Evolutionary conservation across 1,140 invertebrate species (phyloP).

Genomic region (Ceratoteleas bidentatus): DNA sequence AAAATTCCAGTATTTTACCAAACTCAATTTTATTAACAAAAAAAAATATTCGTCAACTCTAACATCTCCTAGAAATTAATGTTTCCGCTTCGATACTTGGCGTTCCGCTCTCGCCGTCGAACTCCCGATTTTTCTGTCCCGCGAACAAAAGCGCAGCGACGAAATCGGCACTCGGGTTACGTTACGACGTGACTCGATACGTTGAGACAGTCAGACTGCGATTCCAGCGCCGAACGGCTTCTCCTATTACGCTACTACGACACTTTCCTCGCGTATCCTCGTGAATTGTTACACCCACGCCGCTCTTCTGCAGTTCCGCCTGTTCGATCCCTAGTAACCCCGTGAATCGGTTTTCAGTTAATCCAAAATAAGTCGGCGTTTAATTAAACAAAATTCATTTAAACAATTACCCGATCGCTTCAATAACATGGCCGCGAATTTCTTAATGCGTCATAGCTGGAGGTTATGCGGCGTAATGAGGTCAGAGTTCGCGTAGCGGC

Average conservation of each 20-base stretch:
- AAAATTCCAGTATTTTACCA: no score
- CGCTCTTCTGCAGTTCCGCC: no score
- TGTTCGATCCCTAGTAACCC: no score
- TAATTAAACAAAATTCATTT: conserved; percentile 10
- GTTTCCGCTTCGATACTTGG: no score
- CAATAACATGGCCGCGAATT: conserved; percentile 45
- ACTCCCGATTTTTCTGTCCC: no score
- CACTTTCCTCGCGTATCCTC: conserved; percentile 32
- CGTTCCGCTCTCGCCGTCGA: no score
- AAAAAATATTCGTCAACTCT: no score
- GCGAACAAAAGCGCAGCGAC: conserved; percentile 2
- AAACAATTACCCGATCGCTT: conserved; percentile 33
- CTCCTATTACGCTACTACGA: conserved; percentile 63
- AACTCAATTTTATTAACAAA: no score
- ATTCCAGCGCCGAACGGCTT: conserved; percentile 51
- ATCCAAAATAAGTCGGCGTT: no score
- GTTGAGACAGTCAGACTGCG: conserved; percentile 64
- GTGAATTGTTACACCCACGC: conserved; percentile 3
- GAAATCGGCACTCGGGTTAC: conserved; percentile 31
- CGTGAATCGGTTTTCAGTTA: no score
- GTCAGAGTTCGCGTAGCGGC: conserved; percentile 50
- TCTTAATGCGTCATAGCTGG: conserved; percentile 44
- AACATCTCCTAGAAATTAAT: no score
- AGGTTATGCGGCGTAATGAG: conserved; percentile 43
- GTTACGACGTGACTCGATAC: conserved; percentile 57